Base-by-base conservation (phyloP, 2,797 vertebrate genomes). In the Caiman crocodilus region DNA sequence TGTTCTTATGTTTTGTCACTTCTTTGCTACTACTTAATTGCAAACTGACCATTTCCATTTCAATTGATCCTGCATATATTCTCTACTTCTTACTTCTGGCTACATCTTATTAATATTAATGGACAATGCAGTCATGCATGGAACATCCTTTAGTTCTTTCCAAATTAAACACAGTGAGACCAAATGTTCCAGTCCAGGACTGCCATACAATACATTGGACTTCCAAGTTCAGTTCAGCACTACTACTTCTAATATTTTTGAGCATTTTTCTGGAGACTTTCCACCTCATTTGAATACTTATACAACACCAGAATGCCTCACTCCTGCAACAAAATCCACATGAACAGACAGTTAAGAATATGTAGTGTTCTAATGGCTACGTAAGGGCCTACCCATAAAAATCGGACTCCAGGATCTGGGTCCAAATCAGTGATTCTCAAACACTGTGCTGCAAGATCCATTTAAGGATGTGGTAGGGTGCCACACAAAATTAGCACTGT, bases 131-230 rank as follows among this genome's bases (percentile, higher is more conserved):
- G 94, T 85, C 92, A 87, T 83, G 76, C 58, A 85, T 77, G 76
- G 79, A 87, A 74, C 76, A 82, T 77, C 30, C 84, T 84, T 94
- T 90, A 94, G 82, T 82, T 92, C 71, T 94, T 94, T 85, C 95
- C 92, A 78, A 94, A 95, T 94, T 93, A 97, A 97, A 94, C 91
- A 79, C 91, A 79, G 90, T 73, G 94, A 96, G 95, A 94, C 87
- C 88, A 92, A 92, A 94, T 90, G 64, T 95, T 97, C 92, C 76
- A 90, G 55, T 69, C 82, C 64, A 94, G 30, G 63, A 86, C 42
- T 85, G 86, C 4, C 78, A 64, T 95, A 79, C 82, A 94, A 96
- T 92, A 96, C 96, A 95, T 87, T 0, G 1, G 60, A 20, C 88
- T 95, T 93, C 92, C 79, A 85, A 57, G 90, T 96, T 93, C 42